These are phyloP conservation scores for Drosophila mayri DNA, from an alignment of 1,140 invertebrate species.

Conservation along the genomic window DNA sequence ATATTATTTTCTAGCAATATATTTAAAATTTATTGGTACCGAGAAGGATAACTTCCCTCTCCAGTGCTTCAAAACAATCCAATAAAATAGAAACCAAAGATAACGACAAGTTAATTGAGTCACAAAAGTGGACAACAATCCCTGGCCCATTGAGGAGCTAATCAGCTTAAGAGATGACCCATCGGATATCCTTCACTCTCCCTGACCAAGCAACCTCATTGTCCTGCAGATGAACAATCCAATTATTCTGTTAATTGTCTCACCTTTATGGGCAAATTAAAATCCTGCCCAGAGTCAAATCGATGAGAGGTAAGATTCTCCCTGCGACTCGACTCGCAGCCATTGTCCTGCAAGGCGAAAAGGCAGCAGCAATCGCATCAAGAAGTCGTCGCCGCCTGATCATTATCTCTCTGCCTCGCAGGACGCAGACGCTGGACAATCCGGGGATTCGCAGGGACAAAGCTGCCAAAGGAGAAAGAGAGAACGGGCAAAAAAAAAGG, in stretches of 20 bases:
- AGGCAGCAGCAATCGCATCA: conserved; percentile 74
- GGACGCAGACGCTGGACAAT: conserved; percentile 40
- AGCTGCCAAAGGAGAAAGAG: conserved; percentile 7
- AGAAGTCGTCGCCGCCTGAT: conserved; percentile 78
- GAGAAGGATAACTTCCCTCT: neutral
- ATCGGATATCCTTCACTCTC: conserved; percentile 17
- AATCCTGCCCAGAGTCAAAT: conserved; percentile 78
- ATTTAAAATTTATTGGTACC: neutral
- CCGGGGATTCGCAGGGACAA: conserved; percentile 32
- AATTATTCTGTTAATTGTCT: conserved; percentile 83
- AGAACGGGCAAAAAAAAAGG: conserved; percentile 14
- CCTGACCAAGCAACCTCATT: conserved; percentile 39
- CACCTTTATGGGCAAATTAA: conserved; percentile 83
- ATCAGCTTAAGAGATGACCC: conserved; percentile 48
- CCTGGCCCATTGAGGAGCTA: conserved; percentile 26
- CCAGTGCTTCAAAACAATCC: neutral
- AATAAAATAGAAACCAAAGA: conserved; percentile 10
- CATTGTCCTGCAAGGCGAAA: conserved; percentile 59
- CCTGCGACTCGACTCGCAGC: conserved; percentile 12
- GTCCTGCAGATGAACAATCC: conserved; percentile 69
- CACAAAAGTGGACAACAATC: conserved; percentile 5
- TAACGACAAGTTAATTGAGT: conserved; percentile 25
- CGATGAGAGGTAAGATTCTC: conserved; percentile 14
- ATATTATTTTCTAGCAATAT: neutral
- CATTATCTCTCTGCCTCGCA: conserved; percentile 53